A percentile compares a stretch with the other conserved stretches of the same genome.
phyloP scores from a whole-genome alignment of 2,113 vertebrate genomes.

The Pteruthius melanotis region DNA sequence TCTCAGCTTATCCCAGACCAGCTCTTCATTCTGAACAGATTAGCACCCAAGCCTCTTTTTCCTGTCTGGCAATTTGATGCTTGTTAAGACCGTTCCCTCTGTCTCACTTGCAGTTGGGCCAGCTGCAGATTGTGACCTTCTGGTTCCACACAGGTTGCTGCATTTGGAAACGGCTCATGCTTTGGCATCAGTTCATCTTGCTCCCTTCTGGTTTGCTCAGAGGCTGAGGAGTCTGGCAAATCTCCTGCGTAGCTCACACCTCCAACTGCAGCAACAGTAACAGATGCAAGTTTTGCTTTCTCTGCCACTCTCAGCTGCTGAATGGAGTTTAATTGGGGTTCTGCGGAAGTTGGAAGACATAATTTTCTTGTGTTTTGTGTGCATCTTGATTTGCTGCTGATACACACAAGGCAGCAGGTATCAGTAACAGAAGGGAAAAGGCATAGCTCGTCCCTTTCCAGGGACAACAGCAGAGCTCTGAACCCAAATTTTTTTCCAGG shows the following conservation, averaged over 20 bases:
- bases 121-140: slow-evolving; percentile 58
- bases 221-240: slow-evolving; percentile 29
- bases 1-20: background rate
- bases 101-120: slow-evolving; percentile 5
- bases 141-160: slow-evolving; percentile 51
- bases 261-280: slow-evolving; percentile 30
- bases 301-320: background rate
- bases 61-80: slow-evolving; percentile 40
- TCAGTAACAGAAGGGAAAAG: background rate
- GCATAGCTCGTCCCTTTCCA: background rate
- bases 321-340: background rate
- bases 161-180: slow-evolving; percentile 19
- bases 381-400: background rate
- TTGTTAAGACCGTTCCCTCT: background rate
- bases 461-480: background rate
- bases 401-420: background rate
- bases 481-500: background rate
- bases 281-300: slow-evolving; percentile 39
- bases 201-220: slow-evolving; percentile 39
- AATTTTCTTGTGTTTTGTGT: background rate
- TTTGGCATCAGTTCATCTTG: slow-evolving; percentile 28
- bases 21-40: slow-evolving; percentile 29
- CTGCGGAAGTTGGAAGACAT: background rate
- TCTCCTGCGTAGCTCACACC: slow-evolving; percentile 13
- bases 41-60: slow-evolving; percentile 12